Base-by-base conservation (phyloP, 2,888 invertebrate genomes). In the Desoria tigrina region DNA sequence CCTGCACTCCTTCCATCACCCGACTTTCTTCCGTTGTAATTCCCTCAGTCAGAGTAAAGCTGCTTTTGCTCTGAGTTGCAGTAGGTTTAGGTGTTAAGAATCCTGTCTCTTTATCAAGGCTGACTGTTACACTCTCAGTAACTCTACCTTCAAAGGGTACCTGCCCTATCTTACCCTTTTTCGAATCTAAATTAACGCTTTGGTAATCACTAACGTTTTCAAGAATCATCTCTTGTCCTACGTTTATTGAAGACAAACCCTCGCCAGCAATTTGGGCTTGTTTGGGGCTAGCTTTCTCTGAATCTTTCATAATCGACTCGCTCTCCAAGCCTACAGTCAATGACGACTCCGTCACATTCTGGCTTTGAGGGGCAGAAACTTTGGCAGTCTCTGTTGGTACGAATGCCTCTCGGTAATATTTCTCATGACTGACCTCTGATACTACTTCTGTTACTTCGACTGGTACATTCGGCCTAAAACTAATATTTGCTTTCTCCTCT, bases 381-480 rank as follows among this genome's bases (percentile, higher is more conserved):
- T 23, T 51, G 24, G 90, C 90, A 11, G 85, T 83, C 84, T 90
- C 90, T 1, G 90, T 90, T 0, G 90, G 87, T 1, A 90, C 90
- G 77, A 90, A 88, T 57, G 88, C 80, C 80, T 90, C 89, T 2
- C 90, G 90, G 78, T 89, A 86, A 78, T 89, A 89, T 81, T 90
- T 90, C 16, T 87, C 87, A 9, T 89, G 87, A 78, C 87, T 88
- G 65, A 86, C 86, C 81, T 87, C 87, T 2, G 87, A 81, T 74
- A 86, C 83, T 27, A 87, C 84, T 82, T 90, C 88, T 62, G 86
- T 87, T 4, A 90, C 82, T 42, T 62, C 51, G 1, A 62, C 24
- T 27, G 37, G 24, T 49, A 18, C 6, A 45, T 37, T 16, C 4
- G 49, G 58, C 11, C 24, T 11, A 26, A 57, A 6, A 18, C 24